Conservation (phyloP, 1,140 invertebrate species). For the Diploscapter pachys region DNA sequence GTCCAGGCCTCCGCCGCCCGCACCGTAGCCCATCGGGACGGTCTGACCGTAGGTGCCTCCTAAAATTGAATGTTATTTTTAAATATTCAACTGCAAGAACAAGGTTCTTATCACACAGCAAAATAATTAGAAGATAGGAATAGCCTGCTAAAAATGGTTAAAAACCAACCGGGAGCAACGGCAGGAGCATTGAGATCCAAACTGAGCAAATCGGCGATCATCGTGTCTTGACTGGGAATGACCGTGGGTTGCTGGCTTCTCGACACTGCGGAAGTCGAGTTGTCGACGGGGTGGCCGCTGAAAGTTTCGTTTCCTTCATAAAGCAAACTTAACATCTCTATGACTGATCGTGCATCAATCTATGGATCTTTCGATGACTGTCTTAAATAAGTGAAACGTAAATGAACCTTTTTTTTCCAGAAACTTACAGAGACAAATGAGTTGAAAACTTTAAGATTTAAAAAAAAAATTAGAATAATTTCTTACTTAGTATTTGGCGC, state of each 20-base stretch:
- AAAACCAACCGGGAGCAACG: background rate
- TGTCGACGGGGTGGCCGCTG: conserved; percentile 19
- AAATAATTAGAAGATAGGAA: background rate
- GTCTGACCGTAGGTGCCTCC: background rate
- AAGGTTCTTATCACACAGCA: background rate
- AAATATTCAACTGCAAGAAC: background rate
- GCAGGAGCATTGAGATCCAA: conserved; percentile 71
- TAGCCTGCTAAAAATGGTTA: background rate
- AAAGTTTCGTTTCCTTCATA: background rate
- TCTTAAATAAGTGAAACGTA: too few species aligned
- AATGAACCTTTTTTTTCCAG: too few species aligned
- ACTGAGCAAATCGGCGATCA: conserved; percentile 91
- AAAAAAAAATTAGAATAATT: background rate
- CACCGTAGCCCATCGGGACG: background rate
- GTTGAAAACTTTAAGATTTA: conserved; percentile 5
- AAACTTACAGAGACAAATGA: conserved; percentile 7
- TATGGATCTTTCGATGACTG: too few species aligned
- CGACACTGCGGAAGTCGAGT: conserved; percentile 20
- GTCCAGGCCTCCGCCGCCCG: conserved; percentile 47
- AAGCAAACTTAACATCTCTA: background rate
- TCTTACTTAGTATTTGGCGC: conserved; percentile 14
- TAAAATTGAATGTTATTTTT: background rate
- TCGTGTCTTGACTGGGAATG: conserved; percentile 83
- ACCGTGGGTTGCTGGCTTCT: conserved; percentile 67
- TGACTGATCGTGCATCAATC: too few species aligned